These are phyloP conservation scores for Drosophila sulfurigaster DNA, from an alignment of 1,140 invertebrate genomes.

Conservation along the genomic window DNA sequence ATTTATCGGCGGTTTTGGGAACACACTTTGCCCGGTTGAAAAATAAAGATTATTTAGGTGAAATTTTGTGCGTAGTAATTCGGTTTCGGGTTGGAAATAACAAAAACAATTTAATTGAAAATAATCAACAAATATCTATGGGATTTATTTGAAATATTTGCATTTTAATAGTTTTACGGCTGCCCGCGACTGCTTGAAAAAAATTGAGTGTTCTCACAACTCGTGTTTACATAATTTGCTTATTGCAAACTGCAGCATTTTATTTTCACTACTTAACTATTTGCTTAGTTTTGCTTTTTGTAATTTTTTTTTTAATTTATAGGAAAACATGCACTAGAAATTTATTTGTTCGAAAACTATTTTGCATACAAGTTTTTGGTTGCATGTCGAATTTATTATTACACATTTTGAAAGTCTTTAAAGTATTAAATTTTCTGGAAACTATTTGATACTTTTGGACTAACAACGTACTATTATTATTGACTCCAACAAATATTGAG, in stretches of 20 bases:
- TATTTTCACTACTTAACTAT: slow-evolving; percentile 73
- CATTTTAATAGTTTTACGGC: slow-evolving; percentile 21
- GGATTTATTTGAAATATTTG: slow-evolving; percentile 8
- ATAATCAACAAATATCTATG: slow-evolving; percentile 23
- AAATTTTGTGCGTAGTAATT: slow-evolving; percentile 64
- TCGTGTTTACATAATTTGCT: slow-evolving; percentile 31
- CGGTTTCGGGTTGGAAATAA: background rate
- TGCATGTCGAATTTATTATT: slow-evolving; percentile 32
- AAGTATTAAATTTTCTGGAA: slow-evolving; percentile 3
- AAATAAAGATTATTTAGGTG: slow-evolving; percentile 23
- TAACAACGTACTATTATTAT: background rate
- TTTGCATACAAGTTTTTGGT: slow-evolving; percentile 48
- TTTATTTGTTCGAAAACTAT: slow-evolving; percentile 60
- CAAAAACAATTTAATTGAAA: slow-evolving; percentile 36
- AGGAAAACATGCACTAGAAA: slow-evolving; percentile 73
- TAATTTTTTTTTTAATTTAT: slow-evolving; percentile 52
- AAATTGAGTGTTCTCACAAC: slow-evolving; percentile 47
- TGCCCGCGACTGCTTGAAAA: slow-evolving; percentile 33
- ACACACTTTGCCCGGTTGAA: slow-evolving; percentile 73
- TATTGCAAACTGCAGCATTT: slow-evolving; percentile 59
- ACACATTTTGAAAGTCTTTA: slow-evolving; percentile 30
- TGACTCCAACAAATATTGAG: background rate
- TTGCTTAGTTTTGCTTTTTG: slow-evolving; percentile 34
- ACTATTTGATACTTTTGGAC: background rate
- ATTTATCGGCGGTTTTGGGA: slow-evolving; percentile 81